Conservation (phyloP, 30 jellyfish, hydroid and myxozoan genomes). For the Clytia hemisphaerica region DNA sequence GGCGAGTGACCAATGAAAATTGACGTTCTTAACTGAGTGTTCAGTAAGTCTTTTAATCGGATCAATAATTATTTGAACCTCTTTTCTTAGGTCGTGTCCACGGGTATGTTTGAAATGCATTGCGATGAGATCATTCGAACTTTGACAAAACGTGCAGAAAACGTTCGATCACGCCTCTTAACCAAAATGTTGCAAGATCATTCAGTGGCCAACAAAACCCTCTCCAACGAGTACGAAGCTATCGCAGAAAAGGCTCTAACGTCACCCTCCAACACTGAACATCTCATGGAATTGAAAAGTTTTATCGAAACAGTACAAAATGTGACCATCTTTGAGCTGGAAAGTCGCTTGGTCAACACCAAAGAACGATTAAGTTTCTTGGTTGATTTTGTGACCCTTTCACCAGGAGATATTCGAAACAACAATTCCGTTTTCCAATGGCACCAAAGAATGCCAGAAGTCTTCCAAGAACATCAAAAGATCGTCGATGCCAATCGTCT, state of each 20-base stretch:
- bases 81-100: constrained; percentile 38
- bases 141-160: constrained; percentile 76
- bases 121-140: constrained; percentile 86
- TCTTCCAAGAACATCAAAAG: constrained; percentile 86
- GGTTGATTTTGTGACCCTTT: constrained; percentile 81
- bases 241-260: constrained; percentile 94
- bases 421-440: constrained; percentile 87
- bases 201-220: constrained; percentile 52
- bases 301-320: constrained; percentile 76
- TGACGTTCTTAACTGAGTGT: too few relatives aligned
- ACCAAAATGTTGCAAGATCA: constrained; percentile 89
- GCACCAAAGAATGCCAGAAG: constrained; percentile 99
- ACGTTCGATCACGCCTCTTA: constrained; percentile 49
- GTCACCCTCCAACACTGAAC: constrained; percentile 89
- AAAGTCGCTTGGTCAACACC: constrained; percentile 51
- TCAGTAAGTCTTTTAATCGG: too few relatives aligned
- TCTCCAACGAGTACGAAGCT: constrained; percentile 77
- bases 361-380: constrained; percentile 63
- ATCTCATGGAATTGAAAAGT: constrained; percentile 76
- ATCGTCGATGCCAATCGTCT: constrained; percentile 57
- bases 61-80: too few relatives aligned
- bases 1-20: too few relatives aligned
- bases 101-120: constrained; percentile 90
- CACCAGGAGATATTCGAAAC: constrained; percentile 89
- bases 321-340: constrained; percentile 74